Evolutionary conservation across 2,888 invertebrate genomes (phyloP).

Genomic region (Thereva nobilitata): DNA sequence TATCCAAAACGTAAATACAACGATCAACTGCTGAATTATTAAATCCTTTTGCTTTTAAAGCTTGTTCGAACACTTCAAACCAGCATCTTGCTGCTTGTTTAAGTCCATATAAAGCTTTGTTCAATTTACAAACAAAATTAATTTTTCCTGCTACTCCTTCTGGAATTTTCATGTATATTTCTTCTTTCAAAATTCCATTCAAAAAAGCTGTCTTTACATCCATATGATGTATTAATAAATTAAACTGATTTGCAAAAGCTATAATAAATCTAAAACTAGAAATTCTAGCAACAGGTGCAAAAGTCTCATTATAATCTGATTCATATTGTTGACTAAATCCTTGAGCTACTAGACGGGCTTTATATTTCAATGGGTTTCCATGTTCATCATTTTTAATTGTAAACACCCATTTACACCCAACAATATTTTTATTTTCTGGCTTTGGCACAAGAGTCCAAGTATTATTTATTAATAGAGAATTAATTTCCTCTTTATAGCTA

Average conservation of each 20-base stretch:
- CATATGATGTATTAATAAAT: slow-evolving; percentile 42
- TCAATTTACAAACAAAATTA: slow-evolving; percentile 39
- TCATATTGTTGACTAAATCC: slow-evolving; percentile 38
- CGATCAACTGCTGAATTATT: slow-evolving; percentile 40
- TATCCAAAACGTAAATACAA: slow-evolving; percentile 42
- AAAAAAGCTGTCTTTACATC: slow-evolving; percentile 42
- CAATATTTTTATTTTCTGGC: slow-evolving; percentile 42
- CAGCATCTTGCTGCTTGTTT: slow-evolving; percentile 41
- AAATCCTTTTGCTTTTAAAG: slow-evolving; percentile 40
- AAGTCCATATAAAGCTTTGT: slow-evolving; percentile 41
- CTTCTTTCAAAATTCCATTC: slow-evolving; percentile 41
- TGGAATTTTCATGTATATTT: slow-evolving; percentile 42
- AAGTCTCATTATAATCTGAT: slow-evolving; percentile 40
- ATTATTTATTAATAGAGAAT: slow-evolving; percentile 42
- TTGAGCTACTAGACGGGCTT: slow-evolving; percentile 40
- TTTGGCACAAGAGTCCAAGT: slow-evolving; percentile 40
- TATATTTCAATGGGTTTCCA: slow-evolving; percentile 36
- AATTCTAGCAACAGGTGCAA: slow-evolving; percentile 42
- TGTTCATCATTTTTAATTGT: slow-evolving; percentile 40
- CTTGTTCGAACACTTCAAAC: slow-evolving; percentile 39
- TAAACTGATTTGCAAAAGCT: slow-evolving; percentile 40
- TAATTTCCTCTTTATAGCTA: slow-evolving; percentile 44
- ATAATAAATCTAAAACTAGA: slow-evolving; percentile 40
- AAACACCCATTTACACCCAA: slow-evolving; percentile 44
- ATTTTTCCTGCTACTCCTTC: slow-evolving; percentile 30